Conservation (phyloP, 1,140 invertebrate genomes). For the Ectropis grisescens region DNA sequence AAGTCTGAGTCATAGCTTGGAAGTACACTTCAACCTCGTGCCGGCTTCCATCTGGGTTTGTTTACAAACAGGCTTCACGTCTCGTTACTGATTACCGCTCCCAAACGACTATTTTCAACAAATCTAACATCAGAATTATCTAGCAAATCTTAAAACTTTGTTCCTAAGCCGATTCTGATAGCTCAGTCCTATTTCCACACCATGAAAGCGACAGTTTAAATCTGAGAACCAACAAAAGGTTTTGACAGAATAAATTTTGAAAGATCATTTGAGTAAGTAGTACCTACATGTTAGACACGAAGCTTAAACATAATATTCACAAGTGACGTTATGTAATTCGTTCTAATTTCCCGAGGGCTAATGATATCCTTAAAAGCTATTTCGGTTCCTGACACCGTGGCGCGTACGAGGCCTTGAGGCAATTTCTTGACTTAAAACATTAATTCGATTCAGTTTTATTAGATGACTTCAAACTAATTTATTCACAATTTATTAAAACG, state of each 20-base stretch:
- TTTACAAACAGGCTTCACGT: conserved; percentile 33
- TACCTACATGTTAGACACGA: conserved; percentile 3
- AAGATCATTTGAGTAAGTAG: too few species aligned
- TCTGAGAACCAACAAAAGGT: too few species aligned
- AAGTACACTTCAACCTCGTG: conserved; percentile 11
- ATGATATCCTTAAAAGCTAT: conserved; percentile 43
- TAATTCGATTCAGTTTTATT: conserved; percentile 9
- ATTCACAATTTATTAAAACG: too few species aligned
- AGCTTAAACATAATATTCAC: conserved; percentile 2
- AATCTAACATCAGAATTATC: too few species aligned
- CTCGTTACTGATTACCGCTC: background rate
- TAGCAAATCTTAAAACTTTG: too few species aligned
- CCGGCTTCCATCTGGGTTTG: conserved; percentile 18
- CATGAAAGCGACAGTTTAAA: too few species aligned
- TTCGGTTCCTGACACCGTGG: conserved; percentile 27
- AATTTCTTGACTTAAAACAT: conserved; percentile 10
- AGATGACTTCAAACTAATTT: too few species aligned
- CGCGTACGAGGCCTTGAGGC: conserved; percentile 10
- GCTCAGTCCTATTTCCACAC: too few species aligned
- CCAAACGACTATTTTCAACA: conserved; percentile 2
- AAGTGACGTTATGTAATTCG: conserved; percentile 26
- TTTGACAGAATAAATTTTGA: too few species aligned
- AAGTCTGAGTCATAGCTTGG: conserved; percentile 31
- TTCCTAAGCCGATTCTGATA: too few species aligned
- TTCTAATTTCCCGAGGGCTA: conserved; percentile 56